Evolutionary conservation across 1,140 invertebrate genomes (phyloP), one percentile per base, ranked within the genome.

Genomic region (Phymorhynchus buccinoides): DNA sequence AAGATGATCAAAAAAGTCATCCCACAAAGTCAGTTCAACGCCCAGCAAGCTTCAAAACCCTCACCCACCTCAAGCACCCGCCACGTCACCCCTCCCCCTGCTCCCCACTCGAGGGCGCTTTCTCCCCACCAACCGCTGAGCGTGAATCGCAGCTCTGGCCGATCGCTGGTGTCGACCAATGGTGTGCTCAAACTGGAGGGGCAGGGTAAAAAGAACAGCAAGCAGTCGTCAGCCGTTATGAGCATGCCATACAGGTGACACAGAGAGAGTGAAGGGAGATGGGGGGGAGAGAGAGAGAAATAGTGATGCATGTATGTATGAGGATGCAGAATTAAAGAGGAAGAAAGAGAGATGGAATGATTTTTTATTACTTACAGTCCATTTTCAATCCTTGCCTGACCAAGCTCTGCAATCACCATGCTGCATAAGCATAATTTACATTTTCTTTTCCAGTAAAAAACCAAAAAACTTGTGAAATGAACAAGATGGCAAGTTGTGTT

Each of bases 201-300:
- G 18, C 86, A 84, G 39, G 41, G 82, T 7, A 62, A 62, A 27
- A n/a, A n/a, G n/a, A 22, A 48, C 48, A 85, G 41, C 78, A 84
- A 87, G 88, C 80, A 86, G 88, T 22, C 56, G 12, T 62, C 95
- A 37, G 96, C 96, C 84, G 94, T 96, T 77, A 94, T 95, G 90
- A 95, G 95, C 89, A 95, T 96, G 90, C 95, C 96, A 81, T 94
- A 96, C 84, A 96, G 95, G 96, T 96, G n/a, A n/a, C n/a, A n/a
- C n/a, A n/a, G n/a, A n/a, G n/a, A n/a, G n/a, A n/a, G n/a, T n/a
- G n/a, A 90, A 92, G 94, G 22, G 56, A 4, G 56, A 62, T 18
- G 56, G 6, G 56, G 56, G 12, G 12, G 48, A n/a, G n/a, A n/a
- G n/a, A n/a, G n/a, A n/a, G n/a, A n/a, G n/a, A n/a, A n/a, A n/a